These are phyloP conservation scores for Recurvirostra avosetta DNA, from an alignment of 2,113 vertebrate genomes.

Conservation along the genomic window DNA sequence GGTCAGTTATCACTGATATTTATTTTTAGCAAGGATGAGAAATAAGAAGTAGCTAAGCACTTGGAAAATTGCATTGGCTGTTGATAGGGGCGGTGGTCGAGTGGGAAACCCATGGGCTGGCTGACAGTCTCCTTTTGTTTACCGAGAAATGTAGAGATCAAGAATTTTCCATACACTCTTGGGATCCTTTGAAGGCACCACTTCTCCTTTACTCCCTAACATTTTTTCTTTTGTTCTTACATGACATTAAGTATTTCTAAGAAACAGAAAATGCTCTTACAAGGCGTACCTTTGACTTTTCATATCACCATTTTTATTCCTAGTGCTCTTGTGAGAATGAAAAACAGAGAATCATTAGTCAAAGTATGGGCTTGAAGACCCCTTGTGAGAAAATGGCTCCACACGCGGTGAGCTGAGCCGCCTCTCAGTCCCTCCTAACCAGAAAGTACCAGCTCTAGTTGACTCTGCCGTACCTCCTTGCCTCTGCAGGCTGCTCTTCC, in stretches of 20 bases:
- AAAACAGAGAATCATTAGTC: neutral
- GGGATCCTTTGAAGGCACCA: neutral
- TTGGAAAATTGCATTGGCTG: neutral
- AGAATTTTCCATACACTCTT: neutral
- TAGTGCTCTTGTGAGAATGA: neutral
- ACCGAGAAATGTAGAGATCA: neutral
- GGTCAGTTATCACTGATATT: neutral
- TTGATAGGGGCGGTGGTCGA: neutral
- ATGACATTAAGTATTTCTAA: neutral
- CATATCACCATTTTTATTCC: neutral
- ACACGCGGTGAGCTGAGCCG: accelerated
- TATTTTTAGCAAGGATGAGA: neutral
- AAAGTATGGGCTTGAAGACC: neutral
- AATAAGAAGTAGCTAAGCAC: neutral
- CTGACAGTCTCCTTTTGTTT: neutral
- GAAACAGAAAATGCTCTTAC: neutral
- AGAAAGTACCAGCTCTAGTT: neutral
- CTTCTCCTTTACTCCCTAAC: neutral
- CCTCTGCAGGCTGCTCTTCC: neutral
- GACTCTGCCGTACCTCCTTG: neutral
- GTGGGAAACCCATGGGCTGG: neutral
- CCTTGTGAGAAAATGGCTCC: neutral
- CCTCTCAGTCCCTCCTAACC: neutral
- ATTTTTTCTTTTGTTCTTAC: neutral
- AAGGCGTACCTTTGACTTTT: neutral